Percentiles rank a stretch among this genome's conserved stretches.
Conservation (phyloP, 2,113 vertebrate species). For the Micromys minutus region DNA sequence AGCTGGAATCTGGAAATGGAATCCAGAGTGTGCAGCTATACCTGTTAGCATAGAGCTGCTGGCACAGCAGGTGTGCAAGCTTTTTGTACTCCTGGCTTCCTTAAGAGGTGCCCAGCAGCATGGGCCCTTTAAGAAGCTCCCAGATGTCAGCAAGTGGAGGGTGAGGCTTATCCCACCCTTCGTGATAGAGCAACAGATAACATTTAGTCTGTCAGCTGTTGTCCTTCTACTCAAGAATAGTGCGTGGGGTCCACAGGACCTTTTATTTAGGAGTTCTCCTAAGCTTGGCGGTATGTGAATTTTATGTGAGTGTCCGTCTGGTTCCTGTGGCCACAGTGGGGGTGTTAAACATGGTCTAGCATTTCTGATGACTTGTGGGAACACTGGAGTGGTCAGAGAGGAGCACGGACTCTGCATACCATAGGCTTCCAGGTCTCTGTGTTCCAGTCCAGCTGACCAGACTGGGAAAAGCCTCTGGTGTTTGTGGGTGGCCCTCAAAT, state of each 20-base stretch:
- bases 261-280: constrained; percentile 52
- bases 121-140: not conserved
- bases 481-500: not conserved
- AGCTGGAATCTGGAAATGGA: constrained; percentile 39
- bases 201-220: constrained; percentile 60
- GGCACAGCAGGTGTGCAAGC: accelerated
- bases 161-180: not conserved
- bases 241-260: not conserved
- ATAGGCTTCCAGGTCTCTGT: not conserved
- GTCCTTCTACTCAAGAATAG: constrained; percentile 67
- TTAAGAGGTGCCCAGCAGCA: not conserved
- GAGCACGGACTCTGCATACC: not conserved
- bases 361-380: constrained; percentile 63
- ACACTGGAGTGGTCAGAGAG: accelerated
- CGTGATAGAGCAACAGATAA: not conserved
- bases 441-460: not conserved
- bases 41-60: not conserved
- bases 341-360: constrained; percentile 65
- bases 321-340: constrained; percentile 16
- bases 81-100: accelerated
- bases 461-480: not conserved
- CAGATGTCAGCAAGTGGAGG: constrained; percentile 40
- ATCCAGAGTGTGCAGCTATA: constrained; percentile 2
- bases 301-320: constrained; percentile 46
- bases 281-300: constrained; percentile 72